These are phyloP conservation scores for Hipposideros armiger DNA, from an alignment of 2,113 vertebrate species.

Conservation along the genomic window DNA sequence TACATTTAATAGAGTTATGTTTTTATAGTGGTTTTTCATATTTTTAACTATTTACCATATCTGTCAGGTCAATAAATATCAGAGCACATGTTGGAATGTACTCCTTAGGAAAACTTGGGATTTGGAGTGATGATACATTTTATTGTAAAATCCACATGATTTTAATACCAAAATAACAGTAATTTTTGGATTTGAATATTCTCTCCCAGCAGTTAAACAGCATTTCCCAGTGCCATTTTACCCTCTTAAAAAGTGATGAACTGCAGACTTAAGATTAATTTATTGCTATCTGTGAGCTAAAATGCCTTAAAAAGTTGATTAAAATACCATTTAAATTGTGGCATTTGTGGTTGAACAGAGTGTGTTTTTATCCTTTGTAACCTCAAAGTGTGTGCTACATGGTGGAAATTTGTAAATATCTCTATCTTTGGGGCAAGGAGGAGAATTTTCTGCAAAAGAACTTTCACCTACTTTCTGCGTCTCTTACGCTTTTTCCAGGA, in stretches of 20 bases:
- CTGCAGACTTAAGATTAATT: constrained; percentile 68
- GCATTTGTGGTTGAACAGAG: constrained; percentile 52
- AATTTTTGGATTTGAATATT: constrained; percentile 62
- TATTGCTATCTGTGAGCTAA: constrained; percentile 70
- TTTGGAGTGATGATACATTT: constrained; percentile 53
- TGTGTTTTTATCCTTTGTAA: constrained; percentile 58
- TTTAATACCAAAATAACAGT: constrained; percentile 62
- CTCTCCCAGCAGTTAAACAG: constrained; percentile 19
- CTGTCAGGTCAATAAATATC: constrained; percentile 57
- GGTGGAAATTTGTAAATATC: constrained; percentile 40
- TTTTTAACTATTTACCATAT: constrained; percentile 53
- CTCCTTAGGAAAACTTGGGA: constrained; percentile 54
- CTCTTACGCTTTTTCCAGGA: constrained; percentile 23
- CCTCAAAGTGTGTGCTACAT: constrained; percentile 44
- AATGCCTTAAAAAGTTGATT: constrained; percentile 60
- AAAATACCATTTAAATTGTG: constrained; percentile 61
- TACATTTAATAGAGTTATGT: constrained; percentile 42
- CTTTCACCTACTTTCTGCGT: constrained; percentile 30
- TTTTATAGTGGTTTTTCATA: constrained; percentile 54
- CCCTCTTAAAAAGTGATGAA: constrained; percentile 62
- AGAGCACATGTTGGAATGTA: constrained; percentile 35
- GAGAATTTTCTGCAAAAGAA: constrained; percentile 61
- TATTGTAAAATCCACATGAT: constrained; percentile 49
- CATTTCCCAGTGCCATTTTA: constrained; percentile 39
- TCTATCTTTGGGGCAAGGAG: constrained; percentile 40